Evolutionary conservation across 2,797 vertebrate species (phyloP).

Genomic region (Poeciliopsis infans): DNA sequence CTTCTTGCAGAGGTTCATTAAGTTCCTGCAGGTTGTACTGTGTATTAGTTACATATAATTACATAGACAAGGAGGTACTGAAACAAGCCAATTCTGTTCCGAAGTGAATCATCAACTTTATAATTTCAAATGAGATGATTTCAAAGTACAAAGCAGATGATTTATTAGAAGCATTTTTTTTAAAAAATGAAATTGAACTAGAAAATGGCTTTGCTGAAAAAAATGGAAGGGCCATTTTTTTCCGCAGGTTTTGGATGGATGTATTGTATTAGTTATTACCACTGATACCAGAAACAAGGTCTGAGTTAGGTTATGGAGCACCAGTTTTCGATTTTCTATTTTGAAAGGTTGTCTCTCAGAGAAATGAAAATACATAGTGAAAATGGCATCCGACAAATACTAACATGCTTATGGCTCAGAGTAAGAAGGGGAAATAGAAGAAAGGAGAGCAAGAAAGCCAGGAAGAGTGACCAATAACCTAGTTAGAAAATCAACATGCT

Average conservation of each 20-base stretch:
- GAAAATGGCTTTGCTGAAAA: conserved; percentile 72
- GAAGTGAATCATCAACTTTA: neutral
- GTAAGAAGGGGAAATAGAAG: conserved; percentile 22
- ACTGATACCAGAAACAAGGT: conserved; percentile 20
- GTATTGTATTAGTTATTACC: conserved; percentile 39
- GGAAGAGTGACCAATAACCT: conserved; percentile 58
- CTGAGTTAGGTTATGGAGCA: conserved; percentile 8
- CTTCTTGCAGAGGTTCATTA: neutral
- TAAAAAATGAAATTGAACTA: conserved; percentile 67
- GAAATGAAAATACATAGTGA: conserved; percentile 16
- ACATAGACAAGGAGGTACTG: neutral
- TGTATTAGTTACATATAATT: neutral
- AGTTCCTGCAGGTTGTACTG: neutral
- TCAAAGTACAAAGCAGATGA: conserved; percentile 69
- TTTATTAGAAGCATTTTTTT: conserved; percentile 82
- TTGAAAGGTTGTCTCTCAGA: neutral
- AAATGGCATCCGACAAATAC: conserved; percentile 20
- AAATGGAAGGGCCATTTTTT: conserved; percentile 17
- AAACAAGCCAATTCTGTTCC: neutral
- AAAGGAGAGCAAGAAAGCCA: neutral
- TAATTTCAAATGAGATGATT: no score
- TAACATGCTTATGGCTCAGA: conserved; percentile 15
- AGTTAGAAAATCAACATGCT: conserved; percentile 61
- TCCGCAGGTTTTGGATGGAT: conserved; percentile 30
- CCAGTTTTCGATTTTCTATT: conserved; percentile 7